These are phyloP conservation scores for Holacanthella duospinosa DNA, from an alignment of 2,888 invertebrate species.

Conservation along the genomic window DNA sequence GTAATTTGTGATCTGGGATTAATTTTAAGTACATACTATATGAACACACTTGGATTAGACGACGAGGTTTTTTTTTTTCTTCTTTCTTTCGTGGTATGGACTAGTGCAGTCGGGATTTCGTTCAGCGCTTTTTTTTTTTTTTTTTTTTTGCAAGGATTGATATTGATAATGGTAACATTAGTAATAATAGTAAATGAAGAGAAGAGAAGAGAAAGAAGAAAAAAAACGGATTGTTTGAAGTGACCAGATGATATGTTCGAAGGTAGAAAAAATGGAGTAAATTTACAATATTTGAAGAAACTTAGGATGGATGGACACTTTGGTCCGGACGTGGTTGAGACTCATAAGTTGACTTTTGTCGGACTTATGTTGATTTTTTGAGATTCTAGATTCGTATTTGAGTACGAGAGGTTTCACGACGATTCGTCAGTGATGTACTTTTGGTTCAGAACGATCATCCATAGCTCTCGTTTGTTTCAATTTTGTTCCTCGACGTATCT, in stretches of 20 bases:
- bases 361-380: background rate
- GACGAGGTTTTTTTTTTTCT: no score
- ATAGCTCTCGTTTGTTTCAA: conserved; percentile 64
- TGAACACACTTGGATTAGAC: no score
- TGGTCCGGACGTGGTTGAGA: background rate
- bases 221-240: no score
- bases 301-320: background rate
- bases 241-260: background rate
- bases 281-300: background rate
- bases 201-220: no score
- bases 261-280: background rate
- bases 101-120: no score
- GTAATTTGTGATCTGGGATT: no score
- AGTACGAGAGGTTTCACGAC: conserved; percentile 6
- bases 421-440: conserved; percentile 54
- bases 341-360: background rate
- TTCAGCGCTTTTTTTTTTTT: no score
- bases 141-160: no score
- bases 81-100: no score
- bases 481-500: conserved; percentile 76
- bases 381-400: conserved; percentile 11
- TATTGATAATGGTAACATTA: no score
- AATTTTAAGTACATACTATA: no score
- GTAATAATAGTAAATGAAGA: no score
- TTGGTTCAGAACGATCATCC: conserved; percentile 78